A percentile compares a stretch with the other conserved stretches of the same genome.
Evolutionary conservation across 2,888 invertebrate species (phyloP).

Genomic region (Loripinus fragilis): DNA sequence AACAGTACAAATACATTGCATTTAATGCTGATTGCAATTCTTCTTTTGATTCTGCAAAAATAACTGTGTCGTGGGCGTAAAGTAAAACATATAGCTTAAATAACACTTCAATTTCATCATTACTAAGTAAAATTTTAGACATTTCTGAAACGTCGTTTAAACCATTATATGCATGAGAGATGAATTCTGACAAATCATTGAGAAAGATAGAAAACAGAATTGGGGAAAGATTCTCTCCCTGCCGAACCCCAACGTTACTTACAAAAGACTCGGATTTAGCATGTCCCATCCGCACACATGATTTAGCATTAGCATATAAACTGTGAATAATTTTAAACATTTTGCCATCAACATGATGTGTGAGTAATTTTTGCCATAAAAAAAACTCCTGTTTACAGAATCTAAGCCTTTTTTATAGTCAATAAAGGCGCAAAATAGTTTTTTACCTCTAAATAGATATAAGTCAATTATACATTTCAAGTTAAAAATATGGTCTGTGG

Average conservation of each 20-base stretch:
- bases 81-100: slow-evolving; percentile 32
- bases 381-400: not conserved
- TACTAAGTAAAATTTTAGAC: slow-evolving; percentile 8
- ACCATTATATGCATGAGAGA: slow-evolving; percentile 11
- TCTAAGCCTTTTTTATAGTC: not conserved
- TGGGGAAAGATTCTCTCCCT: not conserved
- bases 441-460: not conserved
- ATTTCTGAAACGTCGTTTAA: not conserved
- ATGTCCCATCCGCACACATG: not conserved
- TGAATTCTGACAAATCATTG: slow-evolving; percentile 6
- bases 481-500: slow-evolving; percentile 6
- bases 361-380: slow-evolving; percentile 10
- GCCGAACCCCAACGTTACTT: not conserved
- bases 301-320: slow-evolving; percentile 2
- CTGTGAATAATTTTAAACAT: slow-evolving; percentile 6
- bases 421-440: not conserved
- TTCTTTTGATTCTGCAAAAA: slow-evolving; percentile 29
- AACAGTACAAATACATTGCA: slow-evolving; percentile 34
- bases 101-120: slow-evolving; percentile 27
- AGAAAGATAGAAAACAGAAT: slow-evolving; percentile 23
- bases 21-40: slow-evolving; percentile 27
- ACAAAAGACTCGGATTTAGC: not conserved
- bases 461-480: slow-evolving; percentile 9
- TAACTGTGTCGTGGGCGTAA: too few species aligned
- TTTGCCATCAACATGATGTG: slow-evolving; percentile 3